phyloP scores from a whole-genome alignment of 2,888 invertebrate genomes.

The Phania funesta region DNA sequence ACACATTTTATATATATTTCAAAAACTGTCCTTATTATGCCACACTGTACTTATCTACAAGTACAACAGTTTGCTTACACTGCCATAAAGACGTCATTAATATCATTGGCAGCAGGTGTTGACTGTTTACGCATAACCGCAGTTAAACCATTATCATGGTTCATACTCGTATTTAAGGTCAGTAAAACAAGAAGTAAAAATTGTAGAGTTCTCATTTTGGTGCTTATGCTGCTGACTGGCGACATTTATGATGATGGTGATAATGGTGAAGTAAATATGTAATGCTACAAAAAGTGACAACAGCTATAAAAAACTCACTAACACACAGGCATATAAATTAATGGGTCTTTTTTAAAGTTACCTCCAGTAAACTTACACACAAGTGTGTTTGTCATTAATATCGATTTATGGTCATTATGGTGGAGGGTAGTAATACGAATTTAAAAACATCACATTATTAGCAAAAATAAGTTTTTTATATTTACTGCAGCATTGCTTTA shows the following conservation, averaged over 20 bases:
- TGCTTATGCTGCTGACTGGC: background rate
- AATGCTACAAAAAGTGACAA: conserved; percentile 11
- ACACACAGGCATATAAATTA: background rate
- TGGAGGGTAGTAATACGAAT: conserved; percentile 36
- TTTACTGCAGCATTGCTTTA: background rate
- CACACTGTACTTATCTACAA: background rate
- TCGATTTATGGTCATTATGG: conserved; percentile 65
- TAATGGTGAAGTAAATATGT: conserved; percentile 36
- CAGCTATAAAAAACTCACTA: background rate
- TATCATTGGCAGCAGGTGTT: conserved; percentile 72
- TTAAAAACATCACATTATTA: conserved; percentile 5
- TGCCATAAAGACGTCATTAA: conserved; percentile 72
- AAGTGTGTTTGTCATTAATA: conserved; percentile 47
- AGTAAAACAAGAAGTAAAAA: background rate
- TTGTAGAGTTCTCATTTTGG: background rate
- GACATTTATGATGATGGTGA: conserved; percentile 42
- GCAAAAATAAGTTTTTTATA: conserved; percentile 2
- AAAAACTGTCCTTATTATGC: background rate
- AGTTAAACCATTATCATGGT: conserved; percentile 53
- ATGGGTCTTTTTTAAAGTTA: background rate
- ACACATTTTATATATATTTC: no score
- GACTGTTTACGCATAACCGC: conserved; percentile 55
- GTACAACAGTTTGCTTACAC: background rate
- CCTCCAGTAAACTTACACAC: background rate
- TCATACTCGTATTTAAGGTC: background rate